Conservation (phyloP, 2,113 vertebrate species). For the Microcebus jonahi region DNA sequence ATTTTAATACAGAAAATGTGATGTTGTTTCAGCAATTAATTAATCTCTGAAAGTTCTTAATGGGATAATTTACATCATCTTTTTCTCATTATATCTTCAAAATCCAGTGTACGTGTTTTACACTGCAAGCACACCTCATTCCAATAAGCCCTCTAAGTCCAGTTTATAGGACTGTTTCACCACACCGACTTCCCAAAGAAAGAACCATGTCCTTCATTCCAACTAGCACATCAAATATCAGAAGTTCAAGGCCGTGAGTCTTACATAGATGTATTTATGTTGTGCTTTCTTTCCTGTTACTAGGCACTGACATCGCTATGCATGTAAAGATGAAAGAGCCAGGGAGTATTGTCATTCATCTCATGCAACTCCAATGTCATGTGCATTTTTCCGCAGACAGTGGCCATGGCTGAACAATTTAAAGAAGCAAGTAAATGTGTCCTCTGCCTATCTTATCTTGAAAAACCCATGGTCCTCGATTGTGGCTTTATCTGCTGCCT, state of each 20-base stretch:
- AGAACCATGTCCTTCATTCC: not conserved
- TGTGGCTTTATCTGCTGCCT: not conserved
- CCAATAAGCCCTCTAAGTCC: no score
- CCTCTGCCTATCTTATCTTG: not conserved
- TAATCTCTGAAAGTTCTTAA: not conserved
- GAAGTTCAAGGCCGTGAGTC: not conserved
- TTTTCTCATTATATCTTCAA: not conserved
- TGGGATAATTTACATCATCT: not conserved
- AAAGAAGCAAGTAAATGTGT: not conserved
- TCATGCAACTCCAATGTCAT: not conserved
- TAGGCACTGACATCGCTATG: not conserved
- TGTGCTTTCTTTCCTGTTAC: fast-evolving
- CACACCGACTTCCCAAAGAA: no score
- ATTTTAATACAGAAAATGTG: not conserved
- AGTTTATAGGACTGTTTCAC: no score
- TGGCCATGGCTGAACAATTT: not conserved
- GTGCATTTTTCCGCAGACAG: not conserved
- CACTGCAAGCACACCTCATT: not conserved
- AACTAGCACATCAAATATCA: not conserved
- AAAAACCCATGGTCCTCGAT: not conserved
- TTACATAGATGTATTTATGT: no score
- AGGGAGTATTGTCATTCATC: no score
- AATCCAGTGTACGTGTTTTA: not conserved
- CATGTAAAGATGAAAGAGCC: not conserved
- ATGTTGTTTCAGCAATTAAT: not conserved